These are phyloP conservation scores for Nezara viridula DNA, from an alignment of 2,888 invertebrate genomes.

Conservation along the genomic window DNA sequence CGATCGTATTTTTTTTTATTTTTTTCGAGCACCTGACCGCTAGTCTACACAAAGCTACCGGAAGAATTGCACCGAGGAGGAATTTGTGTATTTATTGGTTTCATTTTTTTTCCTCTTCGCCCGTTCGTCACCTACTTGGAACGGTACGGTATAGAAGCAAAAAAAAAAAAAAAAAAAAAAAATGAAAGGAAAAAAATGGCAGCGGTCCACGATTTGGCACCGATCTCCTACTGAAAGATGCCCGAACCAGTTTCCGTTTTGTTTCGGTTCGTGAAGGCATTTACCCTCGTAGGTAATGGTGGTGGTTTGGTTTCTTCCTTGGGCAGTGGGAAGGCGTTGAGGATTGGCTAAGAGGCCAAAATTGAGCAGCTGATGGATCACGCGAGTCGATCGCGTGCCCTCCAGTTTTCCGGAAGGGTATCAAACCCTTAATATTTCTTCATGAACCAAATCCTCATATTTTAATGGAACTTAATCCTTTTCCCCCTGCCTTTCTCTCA, in stretches of 20 bases:
- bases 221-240: background rate
- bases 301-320: background rate
- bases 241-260: slow-evolving; percentile 20
- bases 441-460: background rate
- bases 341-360: background rate
- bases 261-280: slow-evolving; percentile 43
- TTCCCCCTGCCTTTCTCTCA: too few species aligned
- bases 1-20: background rate
- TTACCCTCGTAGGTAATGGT: background rate
- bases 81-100: slow-evolving; percentile 14
- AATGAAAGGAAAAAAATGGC: too few species aligned
- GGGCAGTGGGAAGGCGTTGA: background rate
- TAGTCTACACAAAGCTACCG: background rate
- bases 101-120: background rate
- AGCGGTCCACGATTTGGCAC: background rate
- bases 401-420: background rate
- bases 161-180: background rate
- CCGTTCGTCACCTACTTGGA: slow-evolving; percentile 2
- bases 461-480: background rate
- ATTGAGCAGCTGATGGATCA: slow-evolving; percentile 24
- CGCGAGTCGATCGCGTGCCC: background rate
- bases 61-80: background rate
- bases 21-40: background rate
- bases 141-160: background rate
- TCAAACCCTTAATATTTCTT: background rate